A percentile compares a stretch with the other conserved stretches of the same genome.
Evolutionary conservation across 2,888 invertebrate species (phyloP).

Genomic region (Clunio marinus): DNA sequence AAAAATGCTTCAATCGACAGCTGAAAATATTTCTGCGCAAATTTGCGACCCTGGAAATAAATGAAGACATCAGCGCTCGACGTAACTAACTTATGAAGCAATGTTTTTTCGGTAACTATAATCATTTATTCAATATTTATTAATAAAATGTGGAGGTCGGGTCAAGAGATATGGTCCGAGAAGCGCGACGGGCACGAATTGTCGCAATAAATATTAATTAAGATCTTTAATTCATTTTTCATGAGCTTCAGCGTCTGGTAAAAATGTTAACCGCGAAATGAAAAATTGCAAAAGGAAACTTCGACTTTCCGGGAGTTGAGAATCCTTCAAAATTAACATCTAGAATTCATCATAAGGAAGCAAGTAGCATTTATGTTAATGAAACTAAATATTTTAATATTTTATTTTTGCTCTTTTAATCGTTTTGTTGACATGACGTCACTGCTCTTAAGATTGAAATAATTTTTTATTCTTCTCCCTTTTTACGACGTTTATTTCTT

Average conservation of each 20-base stretch:
- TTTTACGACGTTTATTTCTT: background rate
- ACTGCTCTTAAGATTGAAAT: background rate
- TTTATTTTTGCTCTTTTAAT: background rate
- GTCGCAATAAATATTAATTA: constrained; percentile 39
- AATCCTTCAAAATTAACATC: constrained; percentile 19
- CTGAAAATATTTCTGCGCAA: background rate
- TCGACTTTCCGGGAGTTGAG: background rate
- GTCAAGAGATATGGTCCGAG: constrained; percentile 12
- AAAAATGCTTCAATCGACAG: constrained; percentile 16
- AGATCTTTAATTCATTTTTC: constrained; percentile 29
- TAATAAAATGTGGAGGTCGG: constrained; percentile 29
- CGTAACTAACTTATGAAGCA: constrained; percentile 1
- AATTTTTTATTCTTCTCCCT: background rate
- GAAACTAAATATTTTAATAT: background rate
- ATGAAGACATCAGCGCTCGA: background rate
- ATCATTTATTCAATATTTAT: too few species aligned
- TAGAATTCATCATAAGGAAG: constrained; percentile 14
- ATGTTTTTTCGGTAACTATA: background rate
- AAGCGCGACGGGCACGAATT: constrained; percentile 24
- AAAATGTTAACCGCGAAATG: too few species aligned
- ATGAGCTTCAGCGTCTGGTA: background rate
- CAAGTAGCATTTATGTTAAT: constrained; percentile 22
- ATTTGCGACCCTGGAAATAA: background rate
- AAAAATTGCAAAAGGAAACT: background rate
- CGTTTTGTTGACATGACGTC: constrained; percentile 7